Base-by-base conservation (phyloP, 2,113 vertebrate species). In the Pelvicachromis taeniatus region DNA sequence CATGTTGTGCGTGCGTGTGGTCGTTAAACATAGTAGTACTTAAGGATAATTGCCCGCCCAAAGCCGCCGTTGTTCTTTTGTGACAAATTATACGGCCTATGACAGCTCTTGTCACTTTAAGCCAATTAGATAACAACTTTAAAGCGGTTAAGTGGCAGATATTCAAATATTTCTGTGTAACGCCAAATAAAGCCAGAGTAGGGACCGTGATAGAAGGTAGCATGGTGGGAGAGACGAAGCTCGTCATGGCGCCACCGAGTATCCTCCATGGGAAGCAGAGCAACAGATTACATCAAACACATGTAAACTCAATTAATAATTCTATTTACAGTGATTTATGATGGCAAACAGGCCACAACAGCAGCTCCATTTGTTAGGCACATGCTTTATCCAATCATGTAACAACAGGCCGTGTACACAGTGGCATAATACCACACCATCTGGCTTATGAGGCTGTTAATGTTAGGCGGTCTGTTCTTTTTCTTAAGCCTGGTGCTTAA, bases 381-480 rank as follows among this genome's bases (percentile, higher is more conserved):
- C 95, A 94, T 92, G 94, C 90, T 95, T 91, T 88, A 91, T 87
- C 87, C 89, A 92, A 93, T 95, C 89, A 90, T 89, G 92, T 87
- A 93, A 90, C 92, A 92, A 93, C 89, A 94, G 88, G 88, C 92
- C 59, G 75, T 83, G 91, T 80, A 85, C 85, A 91, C 88, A 88
- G 85, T 63, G 48, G 61, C 87, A 90, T 94, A 89, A 95, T 91
- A 94, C 84, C 78, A 80, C 88, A 55, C 95, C 95, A 95, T 96
- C 95, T 96, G 96, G 89, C 87, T 93, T 45, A 90, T 86, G 87
- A 90, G 80, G 89, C 85, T 84, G 80, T 73, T 88, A 88, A 82
- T 84, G 85, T 90, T 73, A 82, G 33, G 73, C 81, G 29, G 82
- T 89, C 91, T 94, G 87, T 88, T 94, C 45, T 38, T 84, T 86